These are phyloP conservation scores for Sebastes variabilis DNA, from an alignment of 2,797 vertebrate species.

Conservation along the genomic window DNA sequence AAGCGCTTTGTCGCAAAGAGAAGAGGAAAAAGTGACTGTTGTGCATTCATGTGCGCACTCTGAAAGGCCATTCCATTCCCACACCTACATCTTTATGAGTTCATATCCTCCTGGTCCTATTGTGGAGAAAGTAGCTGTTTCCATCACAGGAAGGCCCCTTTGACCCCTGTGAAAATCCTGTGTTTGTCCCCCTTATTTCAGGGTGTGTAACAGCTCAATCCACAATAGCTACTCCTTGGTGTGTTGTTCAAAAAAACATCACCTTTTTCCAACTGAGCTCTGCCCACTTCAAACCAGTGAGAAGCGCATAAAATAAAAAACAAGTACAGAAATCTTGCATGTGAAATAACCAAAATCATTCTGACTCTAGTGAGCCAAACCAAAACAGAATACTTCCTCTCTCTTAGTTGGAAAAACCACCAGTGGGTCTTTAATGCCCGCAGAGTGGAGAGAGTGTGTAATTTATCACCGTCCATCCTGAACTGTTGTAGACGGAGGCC, in stretches of 20 bases:
- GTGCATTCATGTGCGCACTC: slow-evolving; percentile 6
- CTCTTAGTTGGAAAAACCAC: slow-evolving; percentile 45
- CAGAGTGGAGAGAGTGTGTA: slow-evolving; percentile 32
- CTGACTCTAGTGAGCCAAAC: not conserved
- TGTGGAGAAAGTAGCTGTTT: slow-evolving; percentile 60
- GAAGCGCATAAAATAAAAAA: not conserved
- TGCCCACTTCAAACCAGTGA: not conserved
- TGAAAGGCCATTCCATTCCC: slow-evolving; percentile 59
- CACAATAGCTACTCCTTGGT: slow-evolving; percentile 9
- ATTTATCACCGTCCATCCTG: slow-evolving; percentile 63
- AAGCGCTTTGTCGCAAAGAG: slow-evolving; percentile 8
- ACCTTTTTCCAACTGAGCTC: not conserved
- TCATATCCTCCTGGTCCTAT: slow-evolving; percentile 63
- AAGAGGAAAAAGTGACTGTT: slow-evolving; percentile 21
- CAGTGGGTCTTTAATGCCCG: slow-evolving; percentile 45
- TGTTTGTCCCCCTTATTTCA: slow-evolving; percentile 45
- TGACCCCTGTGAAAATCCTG: slow-evolving; percentile 61
- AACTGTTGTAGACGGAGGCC: slow-evolving; percentile 49
- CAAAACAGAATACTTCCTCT: slow-evolving; percentile 31
- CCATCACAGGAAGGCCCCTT: slow-evolving; percentile 52
- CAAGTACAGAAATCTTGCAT: not conserved
- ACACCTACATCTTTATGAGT: slow-evolving; percentile 68
- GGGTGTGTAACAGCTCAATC: not conserved
- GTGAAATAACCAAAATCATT: not conserved
- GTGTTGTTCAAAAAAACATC: slow-evolving; percentile 1